Conservation (phyloP, 2,113 vertebrate genomes). For the Eurystomus gularis region DNA sequence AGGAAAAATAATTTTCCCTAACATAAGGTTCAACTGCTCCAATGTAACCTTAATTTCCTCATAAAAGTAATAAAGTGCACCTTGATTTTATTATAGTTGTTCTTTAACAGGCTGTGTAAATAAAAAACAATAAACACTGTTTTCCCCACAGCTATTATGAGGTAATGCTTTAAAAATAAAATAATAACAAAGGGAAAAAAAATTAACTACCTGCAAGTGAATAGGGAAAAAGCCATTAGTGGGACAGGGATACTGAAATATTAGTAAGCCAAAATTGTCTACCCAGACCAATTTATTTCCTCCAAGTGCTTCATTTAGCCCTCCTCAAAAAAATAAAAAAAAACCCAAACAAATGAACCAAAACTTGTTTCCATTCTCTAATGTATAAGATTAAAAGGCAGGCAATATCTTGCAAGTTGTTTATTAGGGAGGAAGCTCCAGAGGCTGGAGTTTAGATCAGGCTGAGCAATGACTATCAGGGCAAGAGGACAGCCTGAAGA, state of each 20-base stretch:
- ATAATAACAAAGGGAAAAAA: background rate
- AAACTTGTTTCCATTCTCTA: background rate
- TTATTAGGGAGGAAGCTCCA: background rate
- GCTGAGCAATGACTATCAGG: background rate
- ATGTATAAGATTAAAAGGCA: background rate
- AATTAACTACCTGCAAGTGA: background rate
- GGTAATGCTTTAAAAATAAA: background rate
- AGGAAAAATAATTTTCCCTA: background rate
- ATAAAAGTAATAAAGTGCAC: background rate
- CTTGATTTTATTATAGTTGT: constrained; percentile 1
- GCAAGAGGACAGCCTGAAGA: background rate
- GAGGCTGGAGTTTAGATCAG: background rate
- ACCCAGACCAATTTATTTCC: background rate
- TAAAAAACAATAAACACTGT: background rate
- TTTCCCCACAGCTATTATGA: background rate
- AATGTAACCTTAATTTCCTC: background rate
- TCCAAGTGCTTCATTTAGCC: background rate
- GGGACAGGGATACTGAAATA: background rate
- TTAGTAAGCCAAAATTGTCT: background rate
- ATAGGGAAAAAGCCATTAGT: background rate
- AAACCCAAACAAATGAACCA: background rate
- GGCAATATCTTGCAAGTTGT: background rate
- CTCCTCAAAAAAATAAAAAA: background rate
- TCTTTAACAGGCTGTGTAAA: background rate
- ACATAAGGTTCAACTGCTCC: background rate